Base-by-base conservation (phyloP, 2,797 vertebrate species). In the Rhinogobio ventralis region DNA sequence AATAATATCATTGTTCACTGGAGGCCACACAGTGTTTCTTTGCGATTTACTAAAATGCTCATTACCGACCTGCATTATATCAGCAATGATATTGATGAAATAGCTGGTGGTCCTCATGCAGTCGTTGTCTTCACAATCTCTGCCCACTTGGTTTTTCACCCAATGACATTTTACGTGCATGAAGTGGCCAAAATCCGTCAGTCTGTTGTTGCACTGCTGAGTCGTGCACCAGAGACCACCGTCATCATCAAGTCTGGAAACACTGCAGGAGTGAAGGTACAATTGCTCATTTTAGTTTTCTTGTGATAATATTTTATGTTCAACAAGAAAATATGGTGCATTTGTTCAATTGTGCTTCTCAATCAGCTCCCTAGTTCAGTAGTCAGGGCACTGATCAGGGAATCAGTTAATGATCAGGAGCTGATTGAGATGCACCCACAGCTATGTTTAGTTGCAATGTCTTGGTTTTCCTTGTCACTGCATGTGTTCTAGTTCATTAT, bases 181-280 rank as follows among this genome's bases (percentile, higher is more conserved):
- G 14, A 46, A 72, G 39, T 72, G 42, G 20, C 14, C 23, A 72
- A 42, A 46, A 72, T 46, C 23, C 42, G 69, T 8, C 10, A 46
- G 42, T 42, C 77, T 30, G 77, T 79, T 33, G 11, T 53, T 17
- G 28, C 45, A 3, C 57, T 67, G 13, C 78, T 68, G 30, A 51
- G 25, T 0, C 66, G 67, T 14, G 36, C 36, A 7, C 67, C 67
- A 69, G 20, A 42, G 5, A 42, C 67, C 0, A 81, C 33, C 1
- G 30, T 81, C 30, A 81, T 81, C n/a, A 81, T 81, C 79, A 80
- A 80, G 20, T 51, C 46, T 68, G 64, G 78, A 23, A 80, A 80
- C 62, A 80, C 78, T 36, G 39, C 57, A 46, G 66, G 66, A 68
- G 0, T 36, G 13, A 68, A 68, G 66, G 66, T 68, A 68, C 4